Evolutionary conservation across 2,888 invertebrate species (phyloP).

Genomic region (Tachystola acroxantha): DNA sequence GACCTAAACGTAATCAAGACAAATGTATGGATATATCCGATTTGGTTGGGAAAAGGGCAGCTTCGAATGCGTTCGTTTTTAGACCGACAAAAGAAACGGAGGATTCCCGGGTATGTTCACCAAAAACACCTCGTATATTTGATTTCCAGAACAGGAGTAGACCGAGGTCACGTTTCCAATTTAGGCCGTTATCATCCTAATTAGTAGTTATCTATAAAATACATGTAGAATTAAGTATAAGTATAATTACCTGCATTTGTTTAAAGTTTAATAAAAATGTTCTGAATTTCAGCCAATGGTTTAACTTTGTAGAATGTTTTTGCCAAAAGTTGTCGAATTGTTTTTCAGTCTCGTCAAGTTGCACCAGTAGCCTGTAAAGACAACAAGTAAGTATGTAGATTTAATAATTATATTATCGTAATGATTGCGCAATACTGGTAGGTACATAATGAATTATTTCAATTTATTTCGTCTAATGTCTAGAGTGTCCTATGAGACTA

Average conservation of each 20-base stretch:
- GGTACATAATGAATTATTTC: too few relatives aligned
- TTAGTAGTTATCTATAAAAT: not conserved
- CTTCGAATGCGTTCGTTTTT: slow-evolving; percentile 57
- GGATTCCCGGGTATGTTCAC: slow-evolving; percentile 50
- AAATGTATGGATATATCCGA: slow-evolving; percentile 64
- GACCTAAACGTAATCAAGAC: slow-evolving; percentile 43
- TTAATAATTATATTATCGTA: too few relatives aligned
- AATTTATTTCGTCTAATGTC: too few relatives aligned
- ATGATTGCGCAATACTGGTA: too few relatives aligned
- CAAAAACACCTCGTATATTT: slow-evolving; percentile 59
- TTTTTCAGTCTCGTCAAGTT: slow-evolving; percentile 95
- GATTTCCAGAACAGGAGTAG: slow-evolving; percentile 53
- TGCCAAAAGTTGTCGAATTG: slow-evolving; percentile 97
- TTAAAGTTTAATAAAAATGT: slow-evolving; percentile 97
- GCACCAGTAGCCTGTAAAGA: slow-evolving; percentile 86
- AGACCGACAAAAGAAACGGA: slow-evolving; percentile 52
- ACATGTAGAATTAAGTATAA: slow-evolving; percentile 4
- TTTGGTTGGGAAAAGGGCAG: slow-evolving; percentile 51
- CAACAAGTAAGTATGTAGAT: not conserved
- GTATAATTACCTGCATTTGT: slow-evolving; percentile 84
- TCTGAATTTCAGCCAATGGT: slow-evolving; percentile 93
- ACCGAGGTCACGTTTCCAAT: slow-evolving; percentile 47
- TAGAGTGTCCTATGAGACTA: too few relatives aligned
- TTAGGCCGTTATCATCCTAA: slow-evolving; percentile 52
- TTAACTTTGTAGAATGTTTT: slow-evolving; percentile 91